Evolutionary conservation across 1,140 invertebrate genomes (phyloP), one percentile per base, ranked within the genome.

Genomic region (Diorhabda elongata): DNA sequence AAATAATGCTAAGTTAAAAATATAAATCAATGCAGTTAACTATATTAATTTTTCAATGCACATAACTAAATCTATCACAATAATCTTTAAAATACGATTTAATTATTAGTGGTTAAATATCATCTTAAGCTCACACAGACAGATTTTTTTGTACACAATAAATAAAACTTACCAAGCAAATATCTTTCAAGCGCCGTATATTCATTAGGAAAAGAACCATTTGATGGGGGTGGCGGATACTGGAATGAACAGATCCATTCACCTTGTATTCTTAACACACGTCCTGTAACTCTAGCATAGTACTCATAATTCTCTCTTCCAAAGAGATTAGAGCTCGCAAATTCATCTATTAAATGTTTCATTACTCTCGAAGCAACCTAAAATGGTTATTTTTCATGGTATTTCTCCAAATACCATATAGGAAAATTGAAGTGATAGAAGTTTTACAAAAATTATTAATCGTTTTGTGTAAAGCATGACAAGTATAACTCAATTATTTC

Each of bases 291-390:
- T 42, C 93, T 86, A 3, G 96, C 95, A 83, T 99, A 99, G 82
- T 96, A 99, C 82, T 98, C 95, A 79, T 99, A 98, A 82, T 98
- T 98, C 58, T 97, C 92, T 60, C 92, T 88, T 3, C 96, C 96
- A 83, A 98, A 99, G 63, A 99, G 86, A 82, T 97, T 94, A 60
- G 92, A 93, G 44, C 93, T 91, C 59, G 95, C 96, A 87, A 98
- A 99, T 82, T 98, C 95, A 82, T 98, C 95, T 77, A 99, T 98
- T 77, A 96, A 89, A 83, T 92, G 95, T 81, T 97, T 94, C 89
- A 98, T 97, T 58, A 97, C 93, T 74, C 92, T 89, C 9, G 95
- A 96, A 65, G 95, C 93, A 78, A 95, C 91, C 94, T 96, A 80
- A 56, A 65, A 26, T 26, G 26, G 26, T 26, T 26, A 26, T 26